Conservation (phyloP, 2,888 invertebrate genomes). For the Melipona bicolor region DNA sequence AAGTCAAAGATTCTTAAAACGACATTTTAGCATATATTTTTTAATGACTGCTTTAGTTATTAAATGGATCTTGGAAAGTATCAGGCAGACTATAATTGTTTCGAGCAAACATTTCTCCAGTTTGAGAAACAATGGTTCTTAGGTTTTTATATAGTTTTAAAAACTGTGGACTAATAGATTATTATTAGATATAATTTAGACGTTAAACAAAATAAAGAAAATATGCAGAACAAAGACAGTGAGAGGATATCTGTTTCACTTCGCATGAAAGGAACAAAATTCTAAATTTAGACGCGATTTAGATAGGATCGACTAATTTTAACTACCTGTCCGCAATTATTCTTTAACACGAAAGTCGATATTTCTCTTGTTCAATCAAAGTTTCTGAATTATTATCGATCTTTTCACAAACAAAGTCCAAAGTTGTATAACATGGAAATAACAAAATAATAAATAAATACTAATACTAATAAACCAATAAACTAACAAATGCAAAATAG, state of each 20-base stretch:
- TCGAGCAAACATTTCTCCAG: not conserved
- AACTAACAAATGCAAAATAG: not conserved
- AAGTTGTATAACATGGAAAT: not conserved
- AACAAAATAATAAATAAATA: not conserved
- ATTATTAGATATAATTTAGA: not conserved
- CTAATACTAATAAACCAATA: too few relatives aligned
- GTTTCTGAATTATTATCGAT: not conserved
- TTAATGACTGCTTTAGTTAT: not conserved
- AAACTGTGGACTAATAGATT: not conserved
- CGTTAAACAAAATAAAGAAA: not conserved
- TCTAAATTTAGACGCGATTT: conserved; percentile 22
- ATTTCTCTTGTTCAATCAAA: too few relatives aligned
- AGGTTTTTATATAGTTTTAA: not conserved
- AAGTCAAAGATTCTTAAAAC: too few relatives aligned
- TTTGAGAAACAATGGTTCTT: not conserved
- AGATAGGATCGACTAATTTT: not conserved
- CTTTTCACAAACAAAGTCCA: not conserved
- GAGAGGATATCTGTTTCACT: not conserved
- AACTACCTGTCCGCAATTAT: not conserved
- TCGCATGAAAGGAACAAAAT: not conserved
- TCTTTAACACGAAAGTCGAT: not conserved
- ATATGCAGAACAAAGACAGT: not conserved
- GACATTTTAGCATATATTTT: not conserved
- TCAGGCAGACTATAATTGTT: not conserved
- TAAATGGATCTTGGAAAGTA: not conserved